Evolutionary conservation across 1,140 invertebrate genomes (phyloP).

Genomic region (Sitobion miscanthi): DNA sequence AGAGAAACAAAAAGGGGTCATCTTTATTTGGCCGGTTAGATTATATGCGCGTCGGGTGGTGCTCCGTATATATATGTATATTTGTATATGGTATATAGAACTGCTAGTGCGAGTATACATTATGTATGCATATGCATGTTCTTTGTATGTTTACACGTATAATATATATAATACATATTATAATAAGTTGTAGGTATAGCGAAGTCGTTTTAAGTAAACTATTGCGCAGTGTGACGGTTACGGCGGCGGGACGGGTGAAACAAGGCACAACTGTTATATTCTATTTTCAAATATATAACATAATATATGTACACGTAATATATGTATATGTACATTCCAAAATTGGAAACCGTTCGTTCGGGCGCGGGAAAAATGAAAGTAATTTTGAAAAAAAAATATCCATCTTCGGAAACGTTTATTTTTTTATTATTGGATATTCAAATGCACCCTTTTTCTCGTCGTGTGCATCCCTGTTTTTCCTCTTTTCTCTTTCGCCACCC

Average conservation of each 20-base stretch:
- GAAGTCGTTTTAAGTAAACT: not conserved
- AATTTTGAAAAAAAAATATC: constrained; percentile 52
- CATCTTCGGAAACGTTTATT: constrained; percentile 56
- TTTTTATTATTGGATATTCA: constrained; percentile 56
- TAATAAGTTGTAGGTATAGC: not conserved
- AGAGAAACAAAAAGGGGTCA: constrained; percentile 23
- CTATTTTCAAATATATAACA: constrained; percentile 19
- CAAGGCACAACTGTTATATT: constrained; percentile 38
- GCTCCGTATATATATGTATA: too few relatives aligned
- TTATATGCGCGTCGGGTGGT: not conserved
- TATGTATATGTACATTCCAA: constrained; percentile 32
- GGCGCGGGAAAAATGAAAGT: constrained; percentile 44
- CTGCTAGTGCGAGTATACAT: not conserved
- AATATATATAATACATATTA: too few relatives aligned
- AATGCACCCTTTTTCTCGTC: constrained; percentile 31
- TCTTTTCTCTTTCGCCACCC: not conserved
- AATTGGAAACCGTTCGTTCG: constrained; percentile 51
- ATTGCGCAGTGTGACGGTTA: not conserved
- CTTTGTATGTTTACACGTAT: too few relatives aligned
- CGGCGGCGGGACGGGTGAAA: not conserved
- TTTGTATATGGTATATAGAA: not conserved
- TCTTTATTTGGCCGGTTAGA: constrained; percentile 5
- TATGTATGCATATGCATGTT: not conserved
- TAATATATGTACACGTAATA: not conserved
- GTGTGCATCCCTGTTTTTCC: not conserved